Conservation (phyloP, 2,888 invertebrate genomes). For the Tinea pellionella region DNA sequence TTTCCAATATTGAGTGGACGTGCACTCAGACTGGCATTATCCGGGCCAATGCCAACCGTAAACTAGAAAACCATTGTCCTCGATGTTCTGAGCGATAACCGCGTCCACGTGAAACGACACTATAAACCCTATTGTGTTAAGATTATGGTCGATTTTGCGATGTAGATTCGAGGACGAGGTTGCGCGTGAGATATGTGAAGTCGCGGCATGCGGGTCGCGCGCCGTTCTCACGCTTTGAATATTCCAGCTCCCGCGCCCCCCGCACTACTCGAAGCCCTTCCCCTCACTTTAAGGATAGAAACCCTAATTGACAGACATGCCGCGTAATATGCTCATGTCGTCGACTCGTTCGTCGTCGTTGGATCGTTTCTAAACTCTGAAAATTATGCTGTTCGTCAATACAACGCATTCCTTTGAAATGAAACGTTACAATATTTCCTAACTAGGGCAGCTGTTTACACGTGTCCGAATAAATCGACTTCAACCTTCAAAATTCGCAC, state of each 20-base stretch:
- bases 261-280: constrained; percentile 21
- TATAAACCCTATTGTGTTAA: constrained; percentile 27
- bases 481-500: neutral
- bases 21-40: constrained; percentile 59
- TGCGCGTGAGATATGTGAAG: constrained; percentile 69
- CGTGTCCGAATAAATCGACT: neutral
- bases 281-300: constrained; percentile 32
- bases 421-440: neutral
- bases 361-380: neutral
- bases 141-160: constrained; percentile 16
- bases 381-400: neutral
- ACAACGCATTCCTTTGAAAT: neutral
- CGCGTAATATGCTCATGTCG: neutral
- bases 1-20: constrained; percentile 33
- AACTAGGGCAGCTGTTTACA: neutral
- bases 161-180: constrained; percentile 38
- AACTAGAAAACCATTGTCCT: constrained; percentile 70
- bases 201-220: constrained; percentile 68
- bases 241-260: constrained; percentile 52
- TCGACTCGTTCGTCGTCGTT: neutral
- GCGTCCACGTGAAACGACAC: constrained; percentile 22
- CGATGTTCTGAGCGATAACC: constrained; percentile 66
- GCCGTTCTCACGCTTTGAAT: constrained; percentile 69
- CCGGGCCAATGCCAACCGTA: constrained; percentile 66
- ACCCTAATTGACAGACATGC: constrained; percentile 48